These are phyloP conservation scores for Cylloceria caligata DNA, from an alignment of 2,888 invertebrate genomes.

Conservation along the genomic window DNA sequence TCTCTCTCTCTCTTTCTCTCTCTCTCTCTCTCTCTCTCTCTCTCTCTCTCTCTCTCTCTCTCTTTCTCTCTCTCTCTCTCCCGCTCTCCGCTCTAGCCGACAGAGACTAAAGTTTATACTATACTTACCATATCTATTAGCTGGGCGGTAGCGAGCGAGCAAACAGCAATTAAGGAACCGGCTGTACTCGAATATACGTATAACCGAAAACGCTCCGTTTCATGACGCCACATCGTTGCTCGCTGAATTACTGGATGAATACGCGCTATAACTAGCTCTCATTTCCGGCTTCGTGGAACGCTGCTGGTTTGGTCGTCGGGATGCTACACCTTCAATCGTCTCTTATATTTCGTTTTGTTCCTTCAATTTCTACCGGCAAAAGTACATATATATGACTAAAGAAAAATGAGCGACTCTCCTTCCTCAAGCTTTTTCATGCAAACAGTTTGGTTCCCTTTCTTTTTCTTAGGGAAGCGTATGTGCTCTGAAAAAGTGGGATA, in stretches of 20 bases:
- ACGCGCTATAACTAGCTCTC: not conserved
- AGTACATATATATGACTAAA: not conserved
- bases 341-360: not conserved
- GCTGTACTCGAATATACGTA: constrained; percentile 31
- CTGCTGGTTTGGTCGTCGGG: not conserved
- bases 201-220: not conserved
- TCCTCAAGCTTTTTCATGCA: not conserved
- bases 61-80: constrained; percentile 14
- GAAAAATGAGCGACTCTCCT: not conserved
- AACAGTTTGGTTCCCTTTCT: not conserved
- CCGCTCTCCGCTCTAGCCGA: constrained; percentile 8
- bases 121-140: constrained; percentile 41
- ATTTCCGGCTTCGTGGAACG: not conserved
- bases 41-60: constrained; percentile 17
- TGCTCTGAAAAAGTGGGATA: too few relatives aligned
- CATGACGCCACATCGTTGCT: constrained; percentile 1
- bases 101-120: constrained; percentile 18
- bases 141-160: constrained; percentile 35
- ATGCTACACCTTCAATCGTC: not conserved
- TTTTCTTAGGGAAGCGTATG: not conserved
- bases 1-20: constrained; percentile 17
- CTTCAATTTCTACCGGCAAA: not conserved
- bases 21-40: constrained; percentile 13
- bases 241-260: not conserved
- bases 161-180: constrained; percentile 69